These are phyloP conservation scores for Apomyelois bistriatella DNA, from an alignment of 2,888 invertebrate genomes.

Conservation along the genomic window DNA sequence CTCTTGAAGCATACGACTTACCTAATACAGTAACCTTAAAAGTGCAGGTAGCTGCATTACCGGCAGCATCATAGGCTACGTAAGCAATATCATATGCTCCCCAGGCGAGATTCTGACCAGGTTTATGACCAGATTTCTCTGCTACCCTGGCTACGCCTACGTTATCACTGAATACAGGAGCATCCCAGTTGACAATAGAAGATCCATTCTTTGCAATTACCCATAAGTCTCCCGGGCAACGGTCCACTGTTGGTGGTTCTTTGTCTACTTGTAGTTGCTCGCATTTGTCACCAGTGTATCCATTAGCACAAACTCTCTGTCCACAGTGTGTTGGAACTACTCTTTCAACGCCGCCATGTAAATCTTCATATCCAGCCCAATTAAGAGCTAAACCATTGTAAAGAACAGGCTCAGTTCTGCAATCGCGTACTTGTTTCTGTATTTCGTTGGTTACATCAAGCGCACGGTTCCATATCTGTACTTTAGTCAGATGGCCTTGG, in stretches of 20 bases:
- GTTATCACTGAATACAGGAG: constrained; percentile 94
- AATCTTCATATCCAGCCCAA: constrained; percentile 96
- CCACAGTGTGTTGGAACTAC: constrained; percentile 96
- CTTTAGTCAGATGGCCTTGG: constrained; percentile 96
- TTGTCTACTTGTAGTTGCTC: constrained; percentile 92
- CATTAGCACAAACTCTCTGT: constrained; percentile 92
- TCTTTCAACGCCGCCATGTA: constrained; percentile 93
- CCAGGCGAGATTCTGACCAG: constrained; percentile 94
- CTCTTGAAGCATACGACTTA: constrained; percentile 66
- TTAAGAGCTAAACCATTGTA: constrained; percentile 92
- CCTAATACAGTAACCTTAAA: constrained; percentile 94
- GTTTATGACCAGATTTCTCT: constrained; percentile 91
- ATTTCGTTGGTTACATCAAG: constrained; percentile 95
- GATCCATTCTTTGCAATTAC: constrained; percentile 96
- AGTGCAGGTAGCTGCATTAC: constrained; percentile 93
- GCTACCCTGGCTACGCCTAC: constrained; percentile 88
- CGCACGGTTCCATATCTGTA: constrained; percentile 96
- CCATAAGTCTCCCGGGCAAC: constrained; percentile 97
- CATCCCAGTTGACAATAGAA: constrained; percentile 94
- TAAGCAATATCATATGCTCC: constrained; percentile 96
- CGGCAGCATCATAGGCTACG: constrained; percentile 95
- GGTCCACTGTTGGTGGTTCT: constrained; percentile 90
- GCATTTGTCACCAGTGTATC: constrained; percentile 92
- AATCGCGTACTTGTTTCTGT: constrained; percentile 95
- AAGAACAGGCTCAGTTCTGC: constrained; percentile 94